Base-by-base conservation (phyloP, 1,140 invertebrate species). In the Procambarus clarkii region DNA sequence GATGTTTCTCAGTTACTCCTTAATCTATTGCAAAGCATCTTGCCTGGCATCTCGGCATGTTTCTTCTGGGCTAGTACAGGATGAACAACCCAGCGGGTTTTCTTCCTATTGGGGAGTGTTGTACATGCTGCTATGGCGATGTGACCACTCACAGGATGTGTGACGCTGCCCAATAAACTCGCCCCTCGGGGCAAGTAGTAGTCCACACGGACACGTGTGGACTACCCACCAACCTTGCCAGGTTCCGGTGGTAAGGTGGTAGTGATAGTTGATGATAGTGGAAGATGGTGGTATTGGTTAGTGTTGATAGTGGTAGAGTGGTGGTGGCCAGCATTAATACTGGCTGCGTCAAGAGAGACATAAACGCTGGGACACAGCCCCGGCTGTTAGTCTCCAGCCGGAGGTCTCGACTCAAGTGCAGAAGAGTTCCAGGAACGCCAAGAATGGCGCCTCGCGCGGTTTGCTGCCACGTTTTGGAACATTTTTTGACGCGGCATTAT, bases 401-500 rank as follows among this genome's bases (percentile, higher is more conserved):
- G n/a, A n/a, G 69, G 69, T 74, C 69, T 15, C 79, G 15, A 48
- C 48, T 54, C 79, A 81, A 81, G 79, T 54, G 69, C 21, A n/a
- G 79, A 24, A 3, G 79, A 48, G 78, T 81, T 81, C 79, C 79
- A 54, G 79, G 79, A 81, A 81, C 21, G 79, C 48, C 48, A 81
- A 81, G 79, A 81, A 81, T 81, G 79, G 79, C 3, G 45, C n/a
- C 48, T 21, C 45, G 48, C 48, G 48, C 44, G 54, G 79, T 81
- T 81, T 81, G 48, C 45, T 81, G 79, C 21, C 79, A 54, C 24
- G 48, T 54, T 81, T 81, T 81, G 46, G 24, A 21, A 81, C 54
- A 81, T 74, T 81, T 81, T 81, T 58, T 58, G 79, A 81, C 79
- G 24, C 79, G 3, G 48, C 79, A 58, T 81, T 81, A 81, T 81